Percentiles rank a stretch among this genome's conserved stretches.
Conservation (phyloP, 1,140 invertebrate species). For the Bilobella aurantiaca region DNA sequence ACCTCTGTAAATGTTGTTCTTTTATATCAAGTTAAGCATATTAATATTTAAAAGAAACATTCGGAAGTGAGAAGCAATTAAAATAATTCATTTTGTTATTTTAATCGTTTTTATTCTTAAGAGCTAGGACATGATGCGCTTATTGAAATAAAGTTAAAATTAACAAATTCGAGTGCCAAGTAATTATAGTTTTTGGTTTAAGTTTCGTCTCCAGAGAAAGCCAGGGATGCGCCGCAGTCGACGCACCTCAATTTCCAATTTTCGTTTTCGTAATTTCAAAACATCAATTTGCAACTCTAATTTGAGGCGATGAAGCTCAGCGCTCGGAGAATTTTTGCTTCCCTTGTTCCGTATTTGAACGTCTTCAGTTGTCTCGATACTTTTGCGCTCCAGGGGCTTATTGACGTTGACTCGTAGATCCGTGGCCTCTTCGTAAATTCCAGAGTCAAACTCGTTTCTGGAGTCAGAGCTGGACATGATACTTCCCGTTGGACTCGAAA, state of each 20-base stretch:
- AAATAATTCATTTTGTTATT: neutral
- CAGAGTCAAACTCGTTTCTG: conserved; percentile 9
- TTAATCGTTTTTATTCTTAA: too few relatives aligned
- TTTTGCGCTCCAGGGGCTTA: neutral
- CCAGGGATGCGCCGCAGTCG: neutral
- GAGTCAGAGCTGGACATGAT: neutral
- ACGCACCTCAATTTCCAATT: conserved; percentile 25
- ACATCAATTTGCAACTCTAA: conserved; percentile 33
- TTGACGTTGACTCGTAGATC: conserved; percentile 2
- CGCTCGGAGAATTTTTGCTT: conserved; percentile 6
- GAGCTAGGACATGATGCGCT: too few relatives aligned
- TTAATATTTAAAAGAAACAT: neutral
- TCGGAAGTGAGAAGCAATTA: neutral
- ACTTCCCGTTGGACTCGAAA: neutral
- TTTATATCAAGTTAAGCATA: too few relatives aligned
- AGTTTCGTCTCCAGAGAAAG: neutral
- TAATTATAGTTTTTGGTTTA: neutral
- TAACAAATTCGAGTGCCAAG: neutral
- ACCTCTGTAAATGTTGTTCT: too few relatives aligned
- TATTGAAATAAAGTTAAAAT: neutral
- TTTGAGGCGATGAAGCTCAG: conserved; percentile 18
- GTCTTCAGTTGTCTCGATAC: conserved; percentile 7
- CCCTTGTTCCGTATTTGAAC: neutral
- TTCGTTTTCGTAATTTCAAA: conserved; percentile 29
- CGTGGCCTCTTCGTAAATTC: conserved; percentile 9